Base-by-base conservation (phyloP, 1,140 invertebrate genomes). In the Aphaenogaster rudis region DNA sequence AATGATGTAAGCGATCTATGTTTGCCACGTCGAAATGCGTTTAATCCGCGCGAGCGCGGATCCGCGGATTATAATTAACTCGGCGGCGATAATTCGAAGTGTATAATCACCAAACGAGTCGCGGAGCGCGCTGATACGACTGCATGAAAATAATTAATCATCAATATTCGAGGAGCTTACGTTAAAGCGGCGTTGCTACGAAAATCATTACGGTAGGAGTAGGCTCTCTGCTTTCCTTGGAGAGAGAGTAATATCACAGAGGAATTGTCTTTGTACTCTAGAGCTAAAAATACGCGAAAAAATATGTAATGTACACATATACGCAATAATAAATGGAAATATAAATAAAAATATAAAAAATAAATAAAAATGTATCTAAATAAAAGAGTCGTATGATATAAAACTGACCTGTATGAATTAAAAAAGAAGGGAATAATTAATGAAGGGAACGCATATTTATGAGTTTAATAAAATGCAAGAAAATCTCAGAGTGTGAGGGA, bases 1-100 rank as follows among this genome's bases (percentile, higher is more conserved):
- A 84, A 84, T 84, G 80, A 84, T 84, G 80, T 76, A 76, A 84
- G 69, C 54, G 69, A 84, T 84, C 69, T 84, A 84, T 76, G 69
- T 84, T 84, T 74, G 69, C 69, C n/a, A 76, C 69, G 36, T 80
- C 63, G 67, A 84, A 84, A 74, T 71, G 57, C 80, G 80, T 84
- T 84, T 84, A 84, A 84, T 76, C 80, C 69, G 80, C 7, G 28
- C 66, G 54, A 72, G 79, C 79, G 80, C 69, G 42, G 33, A 84
- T 61, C 80, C 54, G 69, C 69, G 69, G 80, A 84, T 84, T 84
- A 84, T 84, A 84, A 84, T 84, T 84, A 84, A 84, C 80, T 61
- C 80, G 42, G 54, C 28, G 15, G 42, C 39, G 67, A 74, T 82
- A 82, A 82, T 82, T 82, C 28, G 52, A 42, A 63, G 80, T 74